Conservation (phyloP, 1,140 invertebrate genomes). For the Drosophila micromelanica region DNA sequence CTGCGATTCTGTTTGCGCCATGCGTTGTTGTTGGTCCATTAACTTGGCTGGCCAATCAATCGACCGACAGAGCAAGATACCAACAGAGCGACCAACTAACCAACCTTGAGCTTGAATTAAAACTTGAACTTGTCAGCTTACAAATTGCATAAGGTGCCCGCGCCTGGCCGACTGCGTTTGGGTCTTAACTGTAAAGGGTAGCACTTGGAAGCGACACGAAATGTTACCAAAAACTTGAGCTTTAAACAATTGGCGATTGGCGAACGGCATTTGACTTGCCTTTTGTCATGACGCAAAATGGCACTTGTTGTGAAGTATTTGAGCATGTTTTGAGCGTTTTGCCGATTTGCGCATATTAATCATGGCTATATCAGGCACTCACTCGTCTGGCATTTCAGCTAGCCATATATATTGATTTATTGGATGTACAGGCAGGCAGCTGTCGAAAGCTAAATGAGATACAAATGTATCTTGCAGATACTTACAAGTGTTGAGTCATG, state of each 20-base stretch:
- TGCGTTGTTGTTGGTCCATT: slow-evolving; percentile 40
- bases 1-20: slow-evolving; percentile 9
- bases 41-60: slow-evolving; percentile 30
- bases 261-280: slow-evolving; percentile 12
- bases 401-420: slow-evolving; percentile 66
- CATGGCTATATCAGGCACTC: slow-evolving; percentile 36
- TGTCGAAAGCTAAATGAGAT: slow-evolving; percentile 49
- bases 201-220: slow-evolving; percentile 28
- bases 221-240: slow-evolving; percentile 34
- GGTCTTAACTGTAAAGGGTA: slow-evolving; percentile 31
- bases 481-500: slow-evolving; percentile 72
- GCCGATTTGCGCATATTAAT: slow-evolving; percentile 34
- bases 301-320: slow-evolving; percentile 71
- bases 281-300: slow-evolving; percentile 73
- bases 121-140: slow-evolving; percentile 54
- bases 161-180: slow-evolving; percentile 9
- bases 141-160: slow-evolving; percentile 55
- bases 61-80: neutral
- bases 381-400: slow-evolving; percentile 14
- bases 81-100: neutral
- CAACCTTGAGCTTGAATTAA: slow-evolving; percentile 79
- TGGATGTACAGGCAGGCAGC: slow-evolving; percentile 8
- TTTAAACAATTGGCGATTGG: slow-evolving; percentile 54
- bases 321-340: slow-evolving; percentile 29
- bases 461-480: slow-evolving; percentile 54